Base-by-base conservation (phyloP, 2,888 invertebrate species). In the Phortica magna region DNA sequence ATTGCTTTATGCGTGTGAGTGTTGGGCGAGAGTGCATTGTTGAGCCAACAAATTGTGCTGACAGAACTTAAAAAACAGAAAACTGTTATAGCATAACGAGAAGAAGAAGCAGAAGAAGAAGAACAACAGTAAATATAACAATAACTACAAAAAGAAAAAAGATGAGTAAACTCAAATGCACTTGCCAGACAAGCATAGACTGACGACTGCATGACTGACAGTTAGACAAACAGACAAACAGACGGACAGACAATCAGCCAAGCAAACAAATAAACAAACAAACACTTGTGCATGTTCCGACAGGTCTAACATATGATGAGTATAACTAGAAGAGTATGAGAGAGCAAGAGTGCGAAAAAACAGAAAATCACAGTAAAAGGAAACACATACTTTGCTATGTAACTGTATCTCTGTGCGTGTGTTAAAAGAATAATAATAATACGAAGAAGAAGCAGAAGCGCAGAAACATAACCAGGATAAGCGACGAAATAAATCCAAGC, bases 81-180 rank as follows among this genome's bases (percentile, higher is more conserved):
- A 39, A 76, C 64, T 39, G 19, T 22, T 17, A 19, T 10, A 61
- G 61, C 67, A 78, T 75, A 73, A 77, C 78, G 79, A 79, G 78
- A 76, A 77, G 74, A 80, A 73, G 70, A 74, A 76, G 74, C 79
- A 79, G 78, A 76, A 77, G 74, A 80, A 73, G 70, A 74, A 76
- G 74, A 79, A 59, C 61, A 83, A 68, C 78, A 76, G 48, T 77
- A 77, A 77, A 75, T 78, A 76, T 73, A 76, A 79, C n/a, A 78
- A 73, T 10, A 81, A 68, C 70, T 59, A 79, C 78, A 78, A 48
- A 57, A 75, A 76, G 77, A 77, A 73, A 79, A 77, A 75, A 79
- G 79, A 76, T 76, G 64, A 78, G 73, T 73, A 73, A 73, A 59
- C 17, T 53, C 22, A 73, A 65, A 71, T 71, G 70, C 55, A 55